phyloP scores from a whole-genome alignment of 1,140 invertebrate genomes.

The Polyergus mexicanus region DNA sequence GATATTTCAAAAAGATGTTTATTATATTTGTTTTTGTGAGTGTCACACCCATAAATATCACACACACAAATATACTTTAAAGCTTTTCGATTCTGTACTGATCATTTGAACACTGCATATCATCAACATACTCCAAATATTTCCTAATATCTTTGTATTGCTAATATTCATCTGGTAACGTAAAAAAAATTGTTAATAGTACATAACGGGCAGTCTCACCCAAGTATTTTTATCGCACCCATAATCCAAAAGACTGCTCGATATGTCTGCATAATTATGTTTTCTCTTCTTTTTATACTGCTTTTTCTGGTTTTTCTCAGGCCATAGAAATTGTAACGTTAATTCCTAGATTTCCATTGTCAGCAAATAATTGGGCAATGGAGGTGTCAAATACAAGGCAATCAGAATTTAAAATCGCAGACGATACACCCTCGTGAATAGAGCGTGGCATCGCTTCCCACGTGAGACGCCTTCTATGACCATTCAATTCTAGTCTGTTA shows the following conservation, averaged over 20 bases:
- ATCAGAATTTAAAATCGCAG: conserved; percentile 99
- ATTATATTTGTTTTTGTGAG: conserved; percentile 41
- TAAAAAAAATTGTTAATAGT: conserved; percentile 64
- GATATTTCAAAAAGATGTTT: conserved; percentile 65
- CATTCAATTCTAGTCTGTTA: conserved; percentile 97
- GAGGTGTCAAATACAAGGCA: conserved; percentile 99
- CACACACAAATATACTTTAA: conserved; percentile 72
- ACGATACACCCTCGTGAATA: conserved; percentile 99
- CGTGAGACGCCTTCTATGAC: conserved; percentile 96
- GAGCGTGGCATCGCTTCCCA: conserved; percentile 99
- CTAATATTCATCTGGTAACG: conserved; percentile 75
- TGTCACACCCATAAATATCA: conserved; percentile 64
- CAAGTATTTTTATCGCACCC: conserved; percentile 27
- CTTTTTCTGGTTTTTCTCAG: conserved; percentile 84
- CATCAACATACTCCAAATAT: conserved; percentile 65
- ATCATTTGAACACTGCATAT: conserved; percentile 52
- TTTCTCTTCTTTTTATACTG: conserved; percentile 60
- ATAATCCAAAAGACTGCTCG: conserved; percentile 57
- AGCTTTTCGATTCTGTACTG: conserved; percentile 69
- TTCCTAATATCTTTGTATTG: conserved; percentile 73
- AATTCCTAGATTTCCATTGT: conserved; percentile 99
- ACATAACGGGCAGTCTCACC: conserved; percentile 63
- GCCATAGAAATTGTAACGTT: conserved; percentile 99
- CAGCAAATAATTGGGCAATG: conserved; percentile 99
- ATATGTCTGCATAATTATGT: conserved; percentile 56